A percentile compares a stretch with the other conserved stretches of the same genome.
These are phyloP conservation scores for Heliconius melpomene DNA, from an alignment of 1,140 invertebrate species.

Conservation along the genomic window DNA sequence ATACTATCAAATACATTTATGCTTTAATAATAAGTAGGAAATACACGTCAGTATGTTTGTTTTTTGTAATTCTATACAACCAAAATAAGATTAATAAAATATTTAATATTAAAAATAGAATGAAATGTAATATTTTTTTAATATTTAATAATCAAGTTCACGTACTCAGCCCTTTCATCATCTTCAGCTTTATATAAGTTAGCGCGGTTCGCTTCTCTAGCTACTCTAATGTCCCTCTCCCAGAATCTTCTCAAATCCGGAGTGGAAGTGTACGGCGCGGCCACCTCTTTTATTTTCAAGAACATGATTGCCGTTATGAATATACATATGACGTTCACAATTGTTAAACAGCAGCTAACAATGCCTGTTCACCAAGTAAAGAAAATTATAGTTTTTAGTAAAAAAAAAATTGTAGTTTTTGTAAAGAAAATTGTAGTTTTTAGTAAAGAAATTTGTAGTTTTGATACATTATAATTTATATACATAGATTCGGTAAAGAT, in stretches of 20 bases:
- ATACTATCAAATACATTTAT: no score
- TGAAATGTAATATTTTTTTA: not conserved
- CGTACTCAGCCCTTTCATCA: constrained; percentile 60
- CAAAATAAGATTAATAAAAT: not conserved
- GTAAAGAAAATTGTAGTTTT: no score
- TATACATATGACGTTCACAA: constrained; percentile 93
- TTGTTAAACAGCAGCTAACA: constrained; percentile 89
- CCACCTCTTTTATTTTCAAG: constrained; percentile 94
- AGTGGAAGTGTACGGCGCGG: constrained; percentile 88
- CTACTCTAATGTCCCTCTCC: constrained; percentile 88
- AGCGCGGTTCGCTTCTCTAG: constrained; percentile 84
- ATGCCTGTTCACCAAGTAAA: constrained; percentile 74
- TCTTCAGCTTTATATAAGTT: constrained; percentile 71
- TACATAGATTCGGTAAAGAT: no score
- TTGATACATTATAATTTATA: no score
- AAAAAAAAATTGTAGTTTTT: no score
- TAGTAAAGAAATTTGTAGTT: no score
- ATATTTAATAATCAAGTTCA: not conserved
- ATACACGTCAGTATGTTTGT: no score
- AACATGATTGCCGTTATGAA: constrained; percentile 91
- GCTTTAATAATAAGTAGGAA: no score
- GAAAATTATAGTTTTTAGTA: no score
- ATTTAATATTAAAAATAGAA: not conserved
- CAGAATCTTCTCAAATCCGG: constrained; percentile 89
- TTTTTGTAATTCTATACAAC: no score